Evolutionary conservation across 2,113 vertebrate genomes (phyloP), one percentile per base, ranked within the genome.

Genomic region (Deroptyus accipitrinus): DNA sequence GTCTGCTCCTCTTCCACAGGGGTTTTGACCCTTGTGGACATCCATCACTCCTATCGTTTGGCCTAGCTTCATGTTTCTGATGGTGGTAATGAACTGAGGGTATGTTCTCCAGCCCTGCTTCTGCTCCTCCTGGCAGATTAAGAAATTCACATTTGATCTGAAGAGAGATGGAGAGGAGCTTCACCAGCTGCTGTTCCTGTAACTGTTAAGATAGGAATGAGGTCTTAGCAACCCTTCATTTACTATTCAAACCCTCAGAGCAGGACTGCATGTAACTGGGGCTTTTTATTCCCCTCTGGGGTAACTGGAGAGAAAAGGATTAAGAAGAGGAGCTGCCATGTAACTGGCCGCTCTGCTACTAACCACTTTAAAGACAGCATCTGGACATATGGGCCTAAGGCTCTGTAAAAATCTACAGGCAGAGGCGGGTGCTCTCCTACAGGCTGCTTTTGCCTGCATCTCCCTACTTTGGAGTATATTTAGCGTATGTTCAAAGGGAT

Each of bases 201-300:
- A 96, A 97, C 96, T 94, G 96, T 97, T 84, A 97, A 86, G 83
- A 37, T 15, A 62, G 81, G 88, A 92, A 87, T 35, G 68, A 96
- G 93, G 92, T 95, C 91, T 91, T 93, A 87, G 92, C 69, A 75
- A 88, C 70, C 69, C 81, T 94, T 93, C 88, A 94, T 93, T 83
- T 44, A 87, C 95, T 92, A 94, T 96, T 95, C 92, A 96, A 91
- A 96, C 94, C 95, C 48, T 78, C 79, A 86, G 84, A 96, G 91
- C 78, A 81, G 61, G 82, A 79, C 92, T 13, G 0, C 41, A 39
- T 51, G 62, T 33, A 92, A 95, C 90, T 57, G 66, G 72, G 82
- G 78, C 55, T 92, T 90, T 89, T 94, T 94, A 83, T 55, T 83
- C 57, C 78, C 48, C 68, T 91, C 91, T 35, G 3, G 49, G 52